These are phyloP conservation scores for Lordiphosa andalusiaca DNA, from an alignment of 2,888 invertebrate species.

Conservation along the genomic window DNA sequence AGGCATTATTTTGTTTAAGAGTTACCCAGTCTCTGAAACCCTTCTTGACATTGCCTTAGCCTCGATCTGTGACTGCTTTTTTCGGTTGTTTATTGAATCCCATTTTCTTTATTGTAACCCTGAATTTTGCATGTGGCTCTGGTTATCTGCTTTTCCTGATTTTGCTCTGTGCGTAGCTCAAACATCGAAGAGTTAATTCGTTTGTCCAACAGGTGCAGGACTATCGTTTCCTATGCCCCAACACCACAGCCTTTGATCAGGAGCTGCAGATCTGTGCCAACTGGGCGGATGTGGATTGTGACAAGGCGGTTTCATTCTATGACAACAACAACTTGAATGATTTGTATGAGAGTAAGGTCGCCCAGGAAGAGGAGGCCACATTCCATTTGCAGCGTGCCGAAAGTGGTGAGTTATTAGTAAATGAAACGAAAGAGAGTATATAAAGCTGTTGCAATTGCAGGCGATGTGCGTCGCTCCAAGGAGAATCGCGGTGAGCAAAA, in stretches of 20 bases:
- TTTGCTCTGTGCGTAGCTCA: conserved; percentile 60
- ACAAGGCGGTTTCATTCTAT: conserved; percentile 88
- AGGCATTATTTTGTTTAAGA: too few relatives aligned
- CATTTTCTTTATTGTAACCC: conserved; percentile 44
- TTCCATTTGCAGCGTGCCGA: conserved; percentile 88
- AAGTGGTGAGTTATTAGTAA: conserved; percentile 80
- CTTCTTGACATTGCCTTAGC: conserved; percentile 10
- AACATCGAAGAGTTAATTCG: conserved; percentile 68
- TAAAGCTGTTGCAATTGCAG: conserved; percentile 49
- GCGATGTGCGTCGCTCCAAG: conserved; percentile 77
- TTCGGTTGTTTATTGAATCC: conserved; percentile 36
- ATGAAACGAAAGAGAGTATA: not conserved
- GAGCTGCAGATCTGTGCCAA: conserved; percentile 95
- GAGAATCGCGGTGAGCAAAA: conserved; percentile 78
- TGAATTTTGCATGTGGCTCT: conserved; percentile 65
- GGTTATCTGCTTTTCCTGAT: conserved; percentile 51
- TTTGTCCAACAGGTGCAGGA: conserved; percentile 84
- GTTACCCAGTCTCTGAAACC: too few relatives aligned
- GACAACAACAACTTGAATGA: conserved; percentile 90
- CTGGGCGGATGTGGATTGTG: conserved; percentile 94
- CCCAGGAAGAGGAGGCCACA: conserved; percentile 86
- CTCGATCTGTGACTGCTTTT: conserved; percentile 31
- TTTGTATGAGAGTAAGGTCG: conserved; percentile 84
- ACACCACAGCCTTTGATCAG: conserved; percentile 94
- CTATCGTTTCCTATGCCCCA: conserved; percentile 93